Percentiles rank a stretch among this genome's conserved stretches.
Evolutionary conservation across 1,140 invertebrate genomes (phyloP).

Genomic region (Caenorhabditis remanei): DNA sequence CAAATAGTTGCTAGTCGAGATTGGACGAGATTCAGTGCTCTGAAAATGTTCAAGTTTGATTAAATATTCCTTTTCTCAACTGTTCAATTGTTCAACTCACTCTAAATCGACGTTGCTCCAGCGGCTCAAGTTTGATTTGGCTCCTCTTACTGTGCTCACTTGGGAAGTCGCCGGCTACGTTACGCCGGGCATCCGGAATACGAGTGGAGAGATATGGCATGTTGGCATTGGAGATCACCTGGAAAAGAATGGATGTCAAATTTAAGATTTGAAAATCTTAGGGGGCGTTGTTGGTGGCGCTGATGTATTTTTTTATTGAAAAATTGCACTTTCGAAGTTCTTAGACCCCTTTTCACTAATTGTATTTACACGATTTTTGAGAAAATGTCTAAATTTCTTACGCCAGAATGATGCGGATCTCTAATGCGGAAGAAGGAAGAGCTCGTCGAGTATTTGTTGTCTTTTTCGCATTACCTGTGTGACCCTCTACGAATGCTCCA

Average conservation of each 20-base stretch:
- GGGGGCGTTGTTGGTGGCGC: background rate
- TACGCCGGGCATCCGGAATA: conserved; percentile 51
- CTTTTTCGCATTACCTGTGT: background rate
- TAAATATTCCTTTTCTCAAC: background rate
- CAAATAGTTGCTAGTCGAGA: conserved; percentile 73
- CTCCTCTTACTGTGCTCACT: conserved; percentile 75
- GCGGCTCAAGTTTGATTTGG: conserved; percentile 73
- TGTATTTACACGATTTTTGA: conserved; percentile 39
- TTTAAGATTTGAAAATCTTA: background rate
- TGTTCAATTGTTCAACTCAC: background rate
- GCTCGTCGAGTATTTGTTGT: conserved; percentile 17
- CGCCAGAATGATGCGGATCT: conserved; percentile 37
- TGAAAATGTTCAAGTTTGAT: conserved; percentile 50
- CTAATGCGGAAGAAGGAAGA: conserved; percentile 16
- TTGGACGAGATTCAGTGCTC: conserved; percentile 72
- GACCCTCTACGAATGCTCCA: conserved; percentile 10
- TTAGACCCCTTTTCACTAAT: background rate
- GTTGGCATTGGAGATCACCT: conserved; percentile 64
- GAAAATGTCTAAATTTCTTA: background rate
- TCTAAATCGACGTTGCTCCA: conserved; percentile 68
- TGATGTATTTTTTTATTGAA: conserved; percentile 26
- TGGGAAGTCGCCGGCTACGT: conserved; percentile 73
- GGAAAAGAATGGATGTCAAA: background rate
- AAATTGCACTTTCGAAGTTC: conserved; percentile 6
- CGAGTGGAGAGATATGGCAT: conserved; percentile 60